Evolutionary conservation across 2,797 vertebrate genomes (phyloP).

Genomic region (Dipus sagitta): DNA sequence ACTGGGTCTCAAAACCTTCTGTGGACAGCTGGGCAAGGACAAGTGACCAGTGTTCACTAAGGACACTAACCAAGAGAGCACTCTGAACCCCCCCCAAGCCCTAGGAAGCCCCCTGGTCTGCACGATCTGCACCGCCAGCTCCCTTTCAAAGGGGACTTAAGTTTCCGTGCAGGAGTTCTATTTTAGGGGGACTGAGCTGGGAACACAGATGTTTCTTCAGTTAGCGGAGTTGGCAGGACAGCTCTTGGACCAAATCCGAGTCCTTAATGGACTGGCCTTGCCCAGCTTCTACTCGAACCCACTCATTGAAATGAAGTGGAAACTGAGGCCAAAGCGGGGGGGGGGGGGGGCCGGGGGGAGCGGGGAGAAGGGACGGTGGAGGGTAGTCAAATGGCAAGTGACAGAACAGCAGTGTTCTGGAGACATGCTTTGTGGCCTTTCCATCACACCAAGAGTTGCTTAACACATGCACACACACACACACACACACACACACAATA

Average conservation of each 20-base stretch:
- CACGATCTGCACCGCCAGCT: neutral
- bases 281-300: conserved; percentile 65
- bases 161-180: conserved; percentile 71
- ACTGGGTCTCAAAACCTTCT: neutral
- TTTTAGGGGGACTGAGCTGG: conserved; percentile 74
- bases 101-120: neutral
- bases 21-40: neutral
- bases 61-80: neutral
- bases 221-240: conserved; percentile 80
- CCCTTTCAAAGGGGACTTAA: conserved; percentile 53
- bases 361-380: neutral
- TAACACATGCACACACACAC: neutral
- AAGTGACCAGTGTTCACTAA: neutral
- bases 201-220: conserved; percentile 84
- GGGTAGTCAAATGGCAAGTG: conserved; percentile 27
- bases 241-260: conserved; percentile 80
- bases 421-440: conserved; percentile 52
- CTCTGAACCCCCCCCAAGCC: neutral
- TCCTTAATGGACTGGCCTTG: conserved; percentile 76
- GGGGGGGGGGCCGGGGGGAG: too few relatives aligned
- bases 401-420: conserved; percentile 27
- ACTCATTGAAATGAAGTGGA: conserved; percentile 68
- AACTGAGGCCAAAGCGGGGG: conserved; percentile 66
- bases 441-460: conserved; percentile 60
- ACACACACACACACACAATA: conserved; percentile 25